Percentiles rank a stretch among this genome's conserved stretches.
phyloP scores from a whole-genome alignment of 2,888 invertebrate species.

The Sipunculus nudus region DNA sequence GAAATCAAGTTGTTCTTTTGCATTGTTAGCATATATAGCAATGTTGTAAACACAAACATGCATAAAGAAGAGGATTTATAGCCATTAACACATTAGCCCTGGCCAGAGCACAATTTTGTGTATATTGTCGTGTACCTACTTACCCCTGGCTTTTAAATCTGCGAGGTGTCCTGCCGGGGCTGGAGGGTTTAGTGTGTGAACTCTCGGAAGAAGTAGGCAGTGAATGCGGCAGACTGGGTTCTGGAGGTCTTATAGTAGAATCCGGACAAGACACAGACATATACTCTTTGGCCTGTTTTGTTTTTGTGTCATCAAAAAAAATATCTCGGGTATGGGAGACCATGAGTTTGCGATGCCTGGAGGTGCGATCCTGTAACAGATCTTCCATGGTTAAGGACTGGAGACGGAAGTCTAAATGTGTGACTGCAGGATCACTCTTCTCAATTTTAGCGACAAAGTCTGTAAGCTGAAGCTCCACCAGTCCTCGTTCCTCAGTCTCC shows the following conservation, averaged over 20 bases:
- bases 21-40: too few relatives aligned
- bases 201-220: too few relatives aligned
- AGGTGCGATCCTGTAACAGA: slow-evolving; percentile 79
- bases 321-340: too few relatives aligned
- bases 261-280: slow-evolving; percentile 83
- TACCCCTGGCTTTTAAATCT: too few relatives aligned
- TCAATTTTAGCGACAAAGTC: slow-evolving; percentile 83
- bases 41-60: too few relatives aligned
- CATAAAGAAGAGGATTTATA: too few relatives aligned
- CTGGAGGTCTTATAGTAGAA: slow-evolving; percentile 55
- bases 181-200: too few relatives aligned
- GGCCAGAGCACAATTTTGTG: too few relatives aligned
- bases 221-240: slow-evolving; percentile 70
- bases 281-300: slow-evolving; percentile 62
- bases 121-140: too few relatives aligned
- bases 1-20: not conserved
- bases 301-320: too few relatives aligned
- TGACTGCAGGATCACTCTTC: slow-evolving; percentile 75
- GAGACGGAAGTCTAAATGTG: slow-evolving; percentile 77
- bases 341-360: slow-evolving; percentile 85
- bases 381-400: slow-evolving; percentile 92
- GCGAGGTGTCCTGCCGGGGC: too few relatives aligned
- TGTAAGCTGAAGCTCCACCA: slow-evolving; percentile 86
- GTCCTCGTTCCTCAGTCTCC: slow-evolving; percentile 61
- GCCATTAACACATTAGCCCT: too few relatives aligned